These are phyloP conservation scores for Microtus montanus DNA, from an alignment of 2,113 vertebrate species.

Conservation along the genomic window DNA sequence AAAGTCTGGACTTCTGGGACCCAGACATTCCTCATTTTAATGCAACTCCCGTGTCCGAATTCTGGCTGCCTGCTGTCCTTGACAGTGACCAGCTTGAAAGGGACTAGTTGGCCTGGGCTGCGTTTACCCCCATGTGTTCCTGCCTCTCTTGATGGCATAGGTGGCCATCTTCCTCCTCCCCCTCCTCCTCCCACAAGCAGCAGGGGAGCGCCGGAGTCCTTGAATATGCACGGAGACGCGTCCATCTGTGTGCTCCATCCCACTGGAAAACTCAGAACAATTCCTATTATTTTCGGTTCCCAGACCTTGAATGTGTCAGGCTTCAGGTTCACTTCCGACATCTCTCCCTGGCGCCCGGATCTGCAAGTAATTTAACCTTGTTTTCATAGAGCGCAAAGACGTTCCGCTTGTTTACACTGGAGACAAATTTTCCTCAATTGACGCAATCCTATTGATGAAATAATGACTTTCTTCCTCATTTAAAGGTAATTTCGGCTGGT, in stretches of 20 bases:
- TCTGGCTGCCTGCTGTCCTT: too few relatives aligned
- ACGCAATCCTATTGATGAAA: slow-evolving; percentile 94
- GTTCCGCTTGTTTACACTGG: slow-evolving; percentile 90
- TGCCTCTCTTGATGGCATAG: background rate
- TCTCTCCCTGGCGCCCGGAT: slow-evolving; percentile 80
- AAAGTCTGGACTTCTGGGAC: background rate
- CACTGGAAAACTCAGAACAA: slow-evolving; percentile 78
- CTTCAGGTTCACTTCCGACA: slow-evolving; percentile 83
- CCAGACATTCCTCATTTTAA: background rate
- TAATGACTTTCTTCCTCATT: slow-evolving; percentile 92
- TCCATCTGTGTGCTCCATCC: slow-evolving; percentile 1
- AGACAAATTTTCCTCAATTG: slow-evolving; percentile 92
- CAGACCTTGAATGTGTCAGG: slow-evolving; percentile 81
- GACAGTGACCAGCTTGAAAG: background rate
- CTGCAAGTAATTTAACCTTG: slow-evolving; percentile 90
- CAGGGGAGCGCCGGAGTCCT: background rate
- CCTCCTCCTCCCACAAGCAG: background rate
- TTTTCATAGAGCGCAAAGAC: slow-evolving; percentile 87
- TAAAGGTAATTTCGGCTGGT: slow-evolving; percentile 88
- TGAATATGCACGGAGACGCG: background rate
- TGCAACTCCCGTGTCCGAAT: too few relatives aligned
- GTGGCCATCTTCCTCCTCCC: background rate
- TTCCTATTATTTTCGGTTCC: slow-evolving; percentile 81
- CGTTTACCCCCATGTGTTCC: background rate
- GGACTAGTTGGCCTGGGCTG: background rate